These are phyloP conservation scores for Mesitornis unicolor DNA, from an alignment of 2,113 vertebrate genomes.

Conservation along the genomic window DNA sequence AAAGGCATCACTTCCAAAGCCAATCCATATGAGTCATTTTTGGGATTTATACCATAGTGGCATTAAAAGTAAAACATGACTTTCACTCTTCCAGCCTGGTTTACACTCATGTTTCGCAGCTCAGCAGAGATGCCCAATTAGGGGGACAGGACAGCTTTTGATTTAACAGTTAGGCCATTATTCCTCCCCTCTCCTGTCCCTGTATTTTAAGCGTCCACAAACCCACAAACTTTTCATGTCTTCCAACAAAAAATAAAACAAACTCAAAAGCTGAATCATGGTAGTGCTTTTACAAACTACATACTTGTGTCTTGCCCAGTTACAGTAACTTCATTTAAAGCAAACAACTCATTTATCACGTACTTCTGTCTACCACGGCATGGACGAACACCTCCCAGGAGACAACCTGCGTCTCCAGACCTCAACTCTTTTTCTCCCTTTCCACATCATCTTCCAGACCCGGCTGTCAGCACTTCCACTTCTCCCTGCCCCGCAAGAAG, in stretches of 20 bases:
- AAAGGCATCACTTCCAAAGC: not conserved
- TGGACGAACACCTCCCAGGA: not conserved
- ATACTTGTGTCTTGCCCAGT: not conserved
- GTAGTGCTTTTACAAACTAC: not conserved
- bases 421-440: not conserved
- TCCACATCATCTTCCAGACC: not conserved
- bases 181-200: not conserved
- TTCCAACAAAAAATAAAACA: not conserved
- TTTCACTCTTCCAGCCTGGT: not conserved
- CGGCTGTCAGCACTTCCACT: not conserved
- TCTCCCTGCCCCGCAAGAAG: not conserved
- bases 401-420: not conserved
- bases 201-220: not conserved
- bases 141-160: not conserved
- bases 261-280: fast-evolving
- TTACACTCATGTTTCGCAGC: not conserved
- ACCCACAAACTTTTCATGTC: not conserved
- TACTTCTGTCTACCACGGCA: not conserved
- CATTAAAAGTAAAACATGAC: not conserved
- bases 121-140: not conserved
- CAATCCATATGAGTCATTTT: not conserved
- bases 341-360: not conserved
- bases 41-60: not conserved
- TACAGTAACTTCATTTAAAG: not conserved
- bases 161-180: not conserved